Conservation (phyloP, 2,888 invertebrate genomes). For the Tethea ocularis region DNA sequence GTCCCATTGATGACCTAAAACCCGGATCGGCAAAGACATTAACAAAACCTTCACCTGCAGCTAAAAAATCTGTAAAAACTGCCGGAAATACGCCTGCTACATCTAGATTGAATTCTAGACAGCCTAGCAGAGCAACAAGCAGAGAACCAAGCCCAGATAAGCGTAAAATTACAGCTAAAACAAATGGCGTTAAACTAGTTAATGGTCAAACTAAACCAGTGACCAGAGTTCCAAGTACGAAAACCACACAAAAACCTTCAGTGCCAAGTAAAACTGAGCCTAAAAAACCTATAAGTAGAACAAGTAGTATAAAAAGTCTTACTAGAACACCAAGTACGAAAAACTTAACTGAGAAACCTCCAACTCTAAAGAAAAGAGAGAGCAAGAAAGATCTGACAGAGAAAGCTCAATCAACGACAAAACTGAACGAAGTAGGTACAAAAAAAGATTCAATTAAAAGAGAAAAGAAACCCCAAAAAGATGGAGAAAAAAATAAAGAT, state of each 20-base stretch:
- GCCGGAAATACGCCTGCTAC: constrained; percentile 66
- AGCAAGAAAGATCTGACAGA: constrained; percentile 64
- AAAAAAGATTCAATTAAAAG: constrained; percentile 47
- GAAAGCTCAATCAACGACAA: constrained; percentile 59
- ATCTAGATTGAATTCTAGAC: constrained; percentile 74
- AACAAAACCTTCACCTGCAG: constrained; percentile 54
- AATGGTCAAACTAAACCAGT: constrained; percentile 48
- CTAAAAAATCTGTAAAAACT: constrained; percentile 62
- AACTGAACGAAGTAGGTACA: constrained; percentile 58
- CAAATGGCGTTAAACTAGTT: constrained; percentile 41
- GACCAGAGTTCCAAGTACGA: constrained; percentile 60
- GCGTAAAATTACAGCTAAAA: constrained; percentile 49
- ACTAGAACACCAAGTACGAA: constrained; percentile 70
- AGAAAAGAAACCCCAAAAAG: constrained; percentile 34
- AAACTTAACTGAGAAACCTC: constrained; percentile 68
- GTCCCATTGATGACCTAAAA: constrained; percentile 69
- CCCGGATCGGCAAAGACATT: constrained; percentile 60
- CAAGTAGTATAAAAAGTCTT: constrained; percentile 73
- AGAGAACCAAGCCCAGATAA: constrained; percentile 76
- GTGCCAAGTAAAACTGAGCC: constrained; percentile 56
- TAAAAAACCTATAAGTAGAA: constrained; percentile 68
- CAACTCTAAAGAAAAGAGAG: constrained; percentile 57
- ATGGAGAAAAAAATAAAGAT: constrained; percentile 28
- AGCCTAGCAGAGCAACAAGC: constrained; percentile 67
- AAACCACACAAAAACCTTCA: constrained; percentile 57